Conservation (phyloP, 2,888 invertebrate species). For the Hermodice carunculata region DNA sequence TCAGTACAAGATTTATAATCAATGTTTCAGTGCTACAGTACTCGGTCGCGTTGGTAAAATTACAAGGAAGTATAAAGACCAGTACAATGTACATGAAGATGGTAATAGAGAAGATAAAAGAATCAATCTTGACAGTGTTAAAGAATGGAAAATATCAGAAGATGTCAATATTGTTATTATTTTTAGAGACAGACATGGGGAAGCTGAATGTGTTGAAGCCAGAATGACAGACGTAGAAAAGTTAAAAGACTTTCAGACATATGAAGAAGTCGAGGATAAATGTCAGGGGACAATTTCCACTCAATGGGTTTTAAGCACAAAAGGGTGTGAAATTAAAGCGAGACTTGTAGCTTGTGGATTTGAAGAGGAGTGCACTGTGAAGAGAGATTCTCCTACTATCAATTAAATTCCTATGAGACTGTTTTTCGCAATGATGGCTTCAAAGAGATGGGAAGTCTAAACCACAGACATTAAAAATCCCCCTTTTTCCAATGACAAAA, state of each 20-base stretch:
- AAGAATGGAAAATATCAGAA: neutral
- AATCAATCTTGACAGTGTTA: neutral
- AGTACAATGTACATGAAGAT: neutral
- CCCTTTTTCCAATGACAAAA: neutral
- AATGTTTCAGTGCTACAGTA: neutral
- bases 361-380: too few relatives aligned
- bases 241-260: neutral
- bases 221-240: neutral
- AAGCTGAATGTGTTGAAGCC: neutral
- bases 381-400: too few relatives aligned
- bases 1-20: neutral
- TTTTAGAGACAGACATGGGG: neutral
- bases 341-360: neutral
- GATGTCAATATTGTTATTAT: neutral
- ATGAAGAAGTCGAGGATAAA: neutral
- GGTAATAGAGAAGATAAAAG: neutral
- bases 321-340: neutral
- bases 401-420: too few relatives aligned
- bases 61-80: neutral
- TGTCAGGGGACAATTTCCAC: neutral
- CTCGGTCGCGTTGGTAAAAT: neutral
- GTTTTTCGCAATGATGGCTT: too few relatives aligned
- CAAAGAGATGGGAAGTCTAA: neutral
- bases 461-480: slow-evolving; percentile 5
- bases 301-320: neutral